Percentiles rank a stretch among this genome's conserved stretches.
Conservation (phyloP, 2,888 invertebrate genomes). For the Invenusta paracnida region DNA sequence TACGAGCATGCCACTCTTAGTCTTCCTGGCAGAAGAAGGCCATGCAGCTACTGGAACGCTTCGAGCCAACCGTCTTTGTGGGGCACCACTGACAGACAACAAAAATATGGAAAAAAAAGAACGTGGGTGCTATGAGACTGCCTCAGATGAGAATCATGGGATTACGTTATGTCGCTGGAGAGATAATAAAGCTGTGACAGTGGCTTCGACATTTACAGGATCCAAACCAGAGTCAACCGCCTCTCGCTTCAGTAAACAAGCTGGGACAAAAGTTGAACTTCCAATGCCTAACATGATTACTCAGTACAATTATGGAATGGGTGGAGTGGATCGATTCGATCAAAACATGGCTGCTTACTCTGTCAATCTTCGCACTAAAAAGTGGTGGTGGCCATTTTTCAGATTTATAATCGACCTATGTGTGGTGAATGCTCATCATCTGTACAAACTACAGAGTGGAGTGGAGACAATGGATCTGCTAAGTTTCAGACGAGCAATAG, state of each 20-base stretch:
- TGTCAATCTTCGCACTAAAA: background rate
- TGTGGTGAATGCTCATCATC: conserved; percentile 25
- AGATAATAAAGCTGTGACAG: no score
- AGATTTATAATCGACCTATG: background rate
- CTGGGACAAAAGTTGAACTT: background rate
- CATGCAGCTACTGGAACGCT: background rate
- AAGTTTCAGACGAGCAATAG: conserved; percentile 27
- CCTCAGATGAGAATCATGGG: no score
- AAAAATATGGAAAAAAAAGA: no score
- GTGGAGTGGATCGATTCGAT: conserved; percentile 8
- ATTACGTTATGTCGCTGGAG: no score
- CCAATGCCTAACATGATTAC: conserved; percentile 31
- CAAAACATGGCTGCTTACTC: conserved; percentile 24
- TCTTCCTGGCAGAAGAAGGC: background rate
- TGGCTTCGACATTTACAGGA: background rate
- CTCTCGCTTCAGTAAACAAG: background rate
- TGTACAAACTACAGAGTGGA: conserved; percentile 4
- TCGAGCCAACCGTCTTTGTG: conserved; percentile 1
- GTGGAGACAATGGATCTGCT: conserved; percentile 27
- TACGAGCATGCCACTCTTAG: conserved; percentile 31
- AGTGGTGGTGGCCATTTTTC: conserved; percentile 28
- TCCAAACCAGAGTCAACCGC: background rate
- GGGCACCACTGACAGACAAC: background rate
- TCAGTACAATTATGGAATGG: conserved; percentile 32
- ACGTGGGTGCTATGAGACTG: no score